Conservation (phyloP, 2,113 vertebrate genomes). For the Motacilla alba region DNA sequence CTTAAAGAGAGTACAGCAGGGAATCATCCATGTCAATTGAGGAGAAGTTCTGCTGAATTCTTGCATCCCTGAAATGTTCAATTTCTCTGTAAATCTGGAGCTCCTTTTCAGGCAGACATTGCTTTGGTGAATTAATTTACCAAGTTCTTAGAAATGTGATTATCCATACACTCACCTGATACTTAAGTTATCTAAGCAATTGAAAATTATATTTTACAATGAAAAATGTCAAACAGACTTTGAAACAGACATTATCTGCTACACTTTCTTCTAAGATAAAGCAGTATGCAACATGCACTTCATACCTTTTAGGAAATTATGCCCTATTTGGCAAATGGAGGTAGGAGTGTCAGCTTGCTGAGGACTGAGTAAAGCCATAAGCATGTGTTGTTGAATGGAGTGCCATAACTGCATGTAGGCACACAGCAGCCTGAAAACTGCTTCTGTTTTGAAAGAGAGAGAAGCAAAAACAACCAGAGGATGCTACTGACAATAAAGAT, state of each 20-base stretch:
- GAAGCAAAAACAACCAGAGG: not conserved
- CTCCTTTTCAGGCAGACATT: not conserved
- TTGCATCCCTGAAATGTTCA: not conserved
- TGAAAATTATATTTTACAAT: not conserved
- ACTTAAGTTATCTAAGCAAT: not conserved
- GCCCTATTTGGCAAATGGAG: not conserved
- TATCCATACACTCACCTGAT: not conserved
- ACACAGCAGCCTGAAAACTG: not conserved
- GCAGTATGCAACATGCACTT: not conserved
- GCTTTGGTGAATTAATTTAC: not conserved
- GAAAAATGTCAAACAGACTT: not conserved
- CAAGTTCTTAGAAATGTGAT: not conserved
- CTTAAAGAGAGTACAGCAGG: not conserved
- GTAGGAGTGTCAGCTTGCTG: not conserved
- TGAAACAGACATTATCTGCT: not conserved
- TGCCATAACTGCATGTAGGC: not conserved
- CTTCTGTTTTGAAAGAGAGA: not conserved
- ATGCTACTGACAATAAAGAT: not conserved
- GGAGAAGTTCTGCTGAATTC: not conserved
- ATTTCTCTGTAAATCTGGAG: not conserved
- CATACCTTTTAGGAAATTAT: not conserved
- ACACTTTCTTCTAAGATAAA: not conserved
- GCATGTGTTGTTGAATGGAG: not conserved
- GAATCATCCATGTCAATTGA: rapidly evolving
- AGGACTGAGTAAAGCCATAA: not conserved